Percentiles rank a stretch among this genome's conserved stretches.
Conservation (phyloP, 1,140 invertebrate species). For the Trichonephila clavipes region DNA sequence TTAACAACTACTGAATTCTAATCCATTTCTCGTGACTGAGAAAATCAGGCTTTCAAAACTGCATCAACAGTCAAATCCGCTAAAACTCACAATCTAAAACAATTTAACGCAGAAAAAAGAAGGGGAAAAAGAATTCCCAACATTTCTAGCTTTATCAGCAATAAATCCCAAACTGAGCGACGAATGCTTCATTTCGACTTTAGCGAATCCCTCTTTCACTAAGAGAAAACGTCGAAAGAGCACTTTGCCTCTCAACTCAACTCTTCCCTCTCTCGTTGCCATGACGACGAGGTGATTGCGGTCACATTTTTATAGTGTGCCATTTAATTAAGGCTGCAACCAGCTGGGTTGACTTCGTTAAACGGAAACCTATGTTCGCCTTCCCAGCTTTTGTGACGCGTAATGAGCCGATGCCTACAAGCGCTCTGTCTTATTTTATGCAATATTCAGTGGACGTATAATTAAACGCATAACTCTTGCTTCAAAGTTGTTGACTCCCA, state of each 20-base stretch:
- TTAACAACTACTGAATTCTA: no score
- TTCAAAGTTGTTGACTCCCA: not conserved
- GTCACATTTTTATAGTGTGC: conserved; percentile 25
- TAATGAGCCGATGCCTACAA: not conserved
- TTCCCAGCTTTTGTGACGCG: not conserved
- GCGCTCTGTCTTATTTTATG: not conserved
- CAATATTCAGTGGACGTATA: not conserved
- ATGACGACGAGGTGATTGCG: conserved; percentile 31
- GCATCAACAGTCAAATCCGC: not conserved
- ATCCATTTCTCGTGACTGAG: not conserved
- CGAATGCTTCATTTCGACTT: not conserved
- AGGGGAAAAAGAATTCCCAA: not conserved
- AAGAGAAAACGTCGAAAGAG: not conserved
- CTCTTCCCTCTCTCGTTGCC: not conserved
- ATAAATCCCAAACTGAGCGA: not conserved
- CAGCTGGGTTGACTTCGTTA: not conserved
- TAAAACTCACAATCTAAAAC: not conserved
- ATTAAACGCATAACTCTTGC: conserved; percentile 18
- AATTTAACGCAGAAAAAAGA: not conserved
- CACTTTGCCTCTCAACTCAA: not conserved
- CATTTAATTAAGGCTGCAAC: conserved; percentile 44
- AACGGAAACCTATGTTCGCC: not conserved
- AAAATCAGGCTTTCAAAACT: not conserved
- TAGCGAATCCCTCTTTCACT: not conserved
- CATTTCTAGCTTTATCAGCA: not conserved